Percentiles rank a stretch among this genome's conserved stretches.
Conservation (phyloP, 2,797 vertebrate species). For the Ceyx erithaca region DNA sequence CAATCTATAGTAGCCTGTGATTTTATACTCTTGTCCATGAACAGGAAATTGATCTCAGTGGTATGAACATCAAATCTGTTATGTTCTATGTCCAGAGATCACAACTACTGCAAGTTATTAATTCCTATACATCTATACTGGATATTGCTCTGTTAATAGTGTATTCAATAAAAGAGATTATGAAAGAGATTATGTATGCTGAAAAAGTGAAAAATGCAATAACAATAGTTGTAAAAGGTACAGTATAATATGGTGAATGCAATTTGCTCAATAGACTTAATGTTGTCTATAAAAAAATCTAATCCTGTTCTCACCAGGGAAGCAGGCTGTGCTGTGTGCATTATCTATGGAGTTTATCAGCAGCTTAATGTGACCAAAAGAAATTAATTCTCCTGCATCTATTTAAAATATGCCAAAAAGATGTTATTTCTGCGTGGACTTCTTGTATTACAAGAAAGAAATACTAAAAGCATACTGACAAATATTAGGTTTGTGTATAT, state of each 20-base stretch:
- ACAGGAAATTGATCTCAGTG: background rate
- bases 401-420: background rate
- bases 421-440: background rate
- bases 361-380: background rate
- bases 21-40: background rate
- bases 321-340: background rate
- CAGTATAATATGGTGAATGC: background rate
- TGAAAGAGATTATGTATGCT: background rate
- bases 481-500: background rate
- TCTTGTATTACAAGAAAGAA: background rate
- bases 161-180: background rate
- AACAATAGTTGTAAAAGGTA: background rate
- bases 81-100: background rate
- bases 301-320: slow-evolving; percentile 37
- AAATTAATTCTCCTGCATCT: background rate
- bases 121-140: background rate
- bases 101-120: background rate
- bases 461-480: background rate
- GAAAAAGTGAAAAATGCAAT: slow-evolving; percentile 4
- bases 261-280: background rate
- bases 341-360: background rate
- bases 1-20: background rate
- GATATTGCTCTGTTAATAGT: background rate
- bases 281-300: slow-evolving; percentile 25
- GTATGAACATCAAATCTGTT: background rate